Conservation (phyloP, 2,797 vertebrate genomes). For the Netta rufina region DNA sequence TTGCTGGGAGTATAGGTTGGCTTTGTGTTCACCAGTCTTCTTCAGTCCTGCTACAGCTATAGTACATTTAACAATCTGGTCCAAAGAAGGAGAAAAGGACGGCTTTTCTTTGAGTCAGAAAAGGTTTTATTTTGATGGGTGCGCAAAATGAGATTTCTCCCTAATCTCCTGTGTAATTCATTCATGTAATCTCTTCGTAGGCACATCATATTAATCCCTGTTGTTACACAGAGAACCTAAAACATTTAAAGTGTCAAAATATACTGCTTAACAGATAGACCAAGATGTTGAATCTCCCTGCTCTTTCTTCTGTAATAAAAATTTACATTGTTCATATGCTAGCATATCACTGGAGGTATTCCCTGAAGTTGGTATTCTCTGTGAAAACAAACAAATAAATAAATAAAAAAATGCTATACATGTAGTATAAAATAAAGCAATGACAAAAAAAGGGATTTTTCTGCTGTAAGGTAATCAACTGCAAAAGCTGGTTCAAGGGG, state of each 20-base stretch:
- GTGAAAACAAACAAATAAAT: no score
- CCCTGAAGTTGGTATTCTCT: background rate
- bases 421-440: background rate
- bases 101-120: background rate
- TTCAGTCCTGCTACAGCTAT: background rate
- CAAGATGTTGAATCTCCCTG: background rate
- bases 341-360: background rate
- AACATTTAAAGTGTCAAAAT: background rate
- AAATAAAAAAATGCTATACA: background rate
- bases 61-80: background rate
- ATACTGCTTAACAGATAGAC: background rate
- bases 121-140: conserved; percentile 56
- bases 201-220: conserved; percentile 57
- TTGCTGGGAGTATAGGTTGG: background rate
- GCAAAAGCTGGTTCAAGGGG: background rate
- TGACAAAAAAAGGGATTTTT: background rate
- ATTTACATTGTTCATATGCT: background rate
- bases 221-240: conserved; percentile 24
- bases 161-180: conserved; percentile 61
- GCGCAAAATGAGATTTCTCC: conserved; percentile 32
- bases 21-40: background rate
- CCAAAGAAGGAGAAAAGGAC: background rate
- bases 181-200: conserved; percentile 49
- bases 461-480: background rate
- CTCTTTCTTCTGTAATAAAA: background rate